Conservation (phyloP, 2,113 vertebrate species). For the Pelusios castaneus region DNA sequence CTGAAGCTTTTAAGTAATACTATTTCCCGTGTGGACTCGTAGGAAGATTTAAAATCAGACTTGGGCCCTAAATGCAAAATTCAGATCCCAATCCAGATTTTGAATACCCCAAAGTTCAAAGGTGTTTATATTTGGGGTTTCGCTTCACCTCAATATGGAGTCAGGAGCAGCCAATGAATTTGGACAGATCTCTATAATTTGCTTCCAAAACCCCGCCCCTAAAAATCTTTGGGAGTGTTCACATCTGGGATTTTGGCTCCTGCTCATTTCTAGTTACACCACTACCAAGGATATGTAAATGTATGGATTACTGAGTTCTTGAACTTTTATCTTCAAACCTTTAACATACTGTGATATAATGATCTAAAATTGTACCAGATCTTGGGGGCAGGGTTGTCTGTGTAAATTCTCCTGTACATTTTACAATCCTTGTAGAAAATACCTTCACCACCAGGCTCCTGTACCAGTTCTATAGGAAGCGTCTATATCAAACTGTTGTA, state of each 20-base stretch:
- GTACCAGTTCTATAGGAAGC: neutral
- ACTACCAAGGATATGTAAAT: neutral
- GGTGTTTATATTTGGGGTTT: neutral
- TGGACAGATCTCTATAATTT: neutral
- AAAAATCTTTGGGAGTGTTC: neutral
- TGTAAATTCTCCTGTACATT: neutral
- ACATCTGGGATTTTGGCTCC: neutral
- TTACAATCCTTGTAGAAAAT: neutral
- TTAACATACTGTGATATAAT: neutral
- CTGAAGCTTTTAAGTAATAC: neutral
- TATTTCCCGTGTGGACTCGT: neutral
- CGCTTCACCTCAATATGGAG: neutral
- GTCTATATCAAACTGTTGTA: neutral
- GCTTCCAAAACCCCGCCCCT: neutral
- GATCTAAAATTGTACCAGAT: neutral
- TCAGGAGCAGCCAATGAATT: neutral
- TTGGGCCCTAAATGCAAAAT: neutral
- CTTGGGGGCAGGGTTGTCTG: neutral
- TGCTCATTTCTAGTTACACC: neutral
- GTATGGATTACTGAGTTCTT: neutral
- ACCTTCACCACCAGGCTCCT: neutral
- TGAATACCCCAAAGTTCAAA: neutral
- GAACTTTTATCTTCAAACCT: neutral
- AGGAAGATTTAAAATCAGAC: neutral
- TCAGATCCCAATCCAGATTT: neutral